Conservation (phyloP, 2,113 vertebrate species). For the Hoplias malabaricus region DNA sequence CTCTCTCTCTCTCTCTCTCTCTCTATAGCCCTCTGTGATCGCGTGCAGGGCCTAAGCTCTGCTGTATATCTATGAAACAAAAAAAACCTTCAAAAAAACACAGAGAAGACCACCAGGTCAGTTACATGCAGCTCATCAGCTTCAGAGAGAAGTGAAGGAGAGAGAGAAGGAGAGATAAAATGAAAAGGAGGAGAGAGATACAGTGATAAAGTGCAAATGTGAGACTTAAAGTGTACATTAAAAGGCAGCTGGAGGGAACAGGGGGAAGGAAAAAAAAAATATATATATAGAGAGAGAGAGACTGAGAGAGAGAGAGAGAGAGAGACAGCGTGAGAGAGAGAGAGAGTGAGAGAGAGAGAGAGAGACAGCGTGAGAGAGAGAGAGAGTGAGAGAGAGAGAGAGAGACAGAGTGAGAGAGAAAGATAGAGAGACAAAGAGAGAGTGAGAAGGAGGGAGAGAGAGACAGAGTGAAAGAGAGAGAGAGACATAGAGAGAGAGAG, state of each 20-base stretch:
- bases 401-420: constrained; percentile 6
- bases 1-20: not conserved
- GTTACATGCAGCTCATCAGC: constrained; percentile 36
- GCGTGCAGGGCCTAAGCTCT: not conserved
- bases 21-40: not conserved
- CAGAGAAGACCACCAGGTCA: constrained; percentile 40
- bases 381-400: not conserved
- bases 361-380: too few relatives aligned
- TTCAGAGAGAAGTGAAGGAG: too few relatives aligned
- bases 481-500: not conserved
- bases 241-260: not conserved
- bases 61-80: constrained; percentile 2
- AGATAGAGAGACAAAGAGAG: not conserved
- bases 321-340: too few relatives aligned
- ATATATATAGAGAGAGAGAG: too few relatives aligned
- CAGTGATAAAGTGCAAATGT: too few relatives aligned
- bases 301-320: not conserved
- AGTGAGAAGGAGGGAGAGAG: not conserved
- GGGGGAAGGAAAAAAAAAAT: not conserved
- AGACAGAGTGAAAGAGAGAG: not conserved
- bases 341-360: not conserved
- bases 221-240: too few relatives aligned
- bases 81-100: constrained; percentile 20
- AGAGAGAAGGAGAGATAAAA: too few relatives aligned
- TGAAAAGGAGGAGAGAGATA: too few relatives aligned